phyloP scores from a whole-genome alignment of 2,113 vertebrate species.

The Gulo gulo region DNA sequence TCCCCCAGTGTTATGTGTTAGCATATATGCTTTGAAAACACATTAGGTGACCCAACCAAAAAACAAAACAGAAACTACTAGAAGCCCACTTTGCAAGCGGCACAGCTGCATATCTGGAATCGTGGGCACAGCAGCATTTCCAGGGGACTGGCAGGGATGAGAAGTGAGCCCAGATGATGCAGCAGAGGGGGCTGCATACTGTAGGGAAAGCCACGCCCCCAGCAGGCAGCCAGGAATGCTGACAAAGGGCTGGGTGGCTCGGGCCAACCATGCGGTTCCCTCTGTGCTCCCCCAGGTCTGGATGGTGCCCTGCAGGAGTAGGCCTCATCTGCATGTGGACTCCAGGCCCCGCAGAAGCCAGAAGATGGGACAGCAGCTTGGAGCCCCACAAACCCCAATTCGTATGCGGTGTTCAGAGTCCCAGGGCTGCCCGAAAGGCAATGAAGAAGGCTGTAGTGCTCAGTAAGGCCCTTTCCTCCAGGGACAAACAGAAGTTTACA shows the following conservation, averaged over 20 bases:
- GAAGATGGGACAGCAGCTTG: not conserved
- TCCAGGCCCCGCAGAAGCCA: not conserved
- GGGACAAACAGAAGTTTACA: accelerated
- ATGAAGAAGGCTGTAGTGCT: accelerated
- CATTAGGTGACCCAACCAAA: not conserved
- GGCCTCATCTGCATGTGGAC: not conserved
- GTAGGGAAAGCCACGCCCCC: accelerated
- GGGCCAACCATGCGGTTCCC: not conserved
- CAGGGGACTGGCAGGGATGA: not conserved
- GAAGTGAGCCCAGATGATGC: not conserved
- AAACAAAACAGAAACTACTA: not conserved
- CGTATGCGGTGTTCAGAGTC: accelerated
- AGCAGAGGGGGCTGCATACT: accelerated
- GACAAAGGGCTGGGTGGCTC: accelerated
- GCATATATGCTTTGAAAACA: not conserved
- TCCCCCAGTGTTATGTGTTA: not conserved
- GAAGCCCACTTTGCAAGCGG: not conserved
- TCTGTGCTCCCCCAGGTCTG: not conserved
- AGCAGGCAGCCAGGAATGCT: accelerated
- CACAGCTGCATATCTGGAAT: accelerated
- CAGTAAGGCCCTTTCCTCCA: not conserved
- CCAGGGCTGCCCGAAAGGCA: accelerated
- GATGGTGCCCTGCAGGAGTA: too few species aligned
- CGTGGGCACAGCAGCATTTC: accelerated
- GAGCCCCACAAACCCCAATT: accelerated